These are phyloP conservation scores for Himalopsyche tibetana DNA, from an alignment of 2,888 invertebrate species.

Conservation along the genomic window DNA sequence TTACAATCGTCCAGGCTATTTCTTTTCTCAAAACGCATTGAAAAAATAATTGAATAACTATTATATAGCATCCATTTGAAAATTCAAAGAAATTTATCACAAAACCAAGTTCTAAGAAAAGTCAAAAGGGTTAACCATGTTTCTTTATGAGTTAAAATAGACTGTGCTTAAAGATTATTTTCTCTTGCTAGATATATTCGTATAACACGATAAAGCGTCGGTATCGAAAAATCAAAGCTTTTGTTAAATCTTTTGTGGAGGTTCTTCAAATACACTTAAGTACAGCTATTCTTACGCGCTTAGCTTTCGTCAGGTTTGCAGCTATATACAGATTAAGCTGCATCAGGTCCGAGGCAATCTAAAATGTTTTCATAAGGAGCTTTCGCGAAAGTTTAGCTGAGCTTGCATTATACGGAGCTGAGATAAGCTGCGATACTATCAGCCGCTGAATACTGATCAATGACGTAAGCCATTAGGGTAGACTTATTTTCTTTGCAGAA, in stretches of 20 bases:
- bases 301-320: conserved; percentile 5
- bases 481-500: not conserved
- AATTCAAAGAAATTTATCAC: no score
- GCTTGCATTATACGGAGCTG: not conserved
- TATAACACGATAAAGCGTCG: no score
- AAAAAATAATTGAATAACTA: no score
- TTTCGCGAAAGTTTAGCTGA: conserved; percentile 1
- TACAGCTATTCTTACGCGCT: not conserved
- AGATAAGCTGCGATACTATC: conserved; percentile 24
- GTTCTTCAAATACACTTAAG: conserved; percentile 9
- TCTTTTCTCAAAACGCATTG: no score
- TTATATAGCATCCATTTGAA: no score
- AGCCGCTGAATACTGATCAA: conserved; percentile 10
- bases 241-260: not conserved
- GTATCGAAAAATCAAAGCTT: no score
- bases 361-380: not conserved
- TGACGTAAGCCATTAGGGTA: not conserved
- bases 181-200: no score
- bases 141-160: no score
- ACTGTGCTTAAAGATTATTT: no score
- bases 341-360: conserved; percentile 12
- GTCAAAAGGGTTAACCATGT: no score
- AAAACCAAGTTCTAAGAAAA: no score
- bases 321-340: not conserved
- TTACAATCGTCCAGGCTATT: no score